Base-by-base conservation (phyloP, 92 coral and sea anemone genomes). In the Epizoanthus rinbou region DNA sequence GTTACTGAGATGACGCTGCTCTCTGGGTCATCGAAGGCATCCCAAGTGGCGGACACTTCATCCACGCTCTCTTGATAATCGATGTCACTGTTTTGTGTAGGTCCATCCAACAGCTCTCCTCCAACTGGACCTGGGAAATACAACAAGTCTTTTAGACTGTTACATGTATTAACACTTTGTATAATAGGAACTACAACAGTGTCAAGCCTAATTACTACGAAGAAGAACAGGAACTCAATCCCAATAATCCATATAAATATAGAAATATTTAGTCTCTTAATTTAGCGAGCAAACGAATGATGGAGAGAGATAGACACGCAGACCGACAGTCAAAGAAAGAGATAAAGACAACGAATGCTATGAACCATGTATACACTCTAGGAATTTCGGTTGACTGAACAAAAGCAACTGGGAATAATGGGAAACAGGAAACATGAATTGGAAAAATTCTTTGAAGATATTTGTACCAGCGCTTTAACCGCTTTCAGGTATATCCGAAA, bases 21-120 rank as follows among this genome's bases (percentile, higher is more conserved):
- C 66, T 94, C 98, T 1, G 94, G 93, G 68, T 94, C 98, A 71
- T 90, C 94, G 58, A 94, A 87, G 15, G 75, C 75, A 47, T 64
- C 84, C 96, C 96, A 94, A 74, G 86, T 81, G 25, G 97, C 98
- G 33, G 52, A 75, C 13, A 94, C 63, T 67, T 88, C 85, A 15
- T 15, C 76, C 16, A 60, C 80, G 73, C 88, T 92, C 66, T 50
- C 90, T 69, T 92, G 98, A 79, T 60, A 76, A 63, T 83, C 90
- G 50, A 87, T 80, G 68, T 88, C 94, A 28, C 53, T 22, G 13
- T 85, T 82, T 37, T 81, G 64, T 41, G 68, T 70, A 62, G 16
- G 21, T 16, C 98, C 98, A 63, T 92, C 98, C 24, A 67, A n/a
- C 28, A 94, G 58, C 3, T 16, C 16, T 50, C 89, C 87, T 8